Evolutionary conservation across 2,113 vertebrate genomes (phyloP).

Genomic region (Salvator merianae): DNA sequence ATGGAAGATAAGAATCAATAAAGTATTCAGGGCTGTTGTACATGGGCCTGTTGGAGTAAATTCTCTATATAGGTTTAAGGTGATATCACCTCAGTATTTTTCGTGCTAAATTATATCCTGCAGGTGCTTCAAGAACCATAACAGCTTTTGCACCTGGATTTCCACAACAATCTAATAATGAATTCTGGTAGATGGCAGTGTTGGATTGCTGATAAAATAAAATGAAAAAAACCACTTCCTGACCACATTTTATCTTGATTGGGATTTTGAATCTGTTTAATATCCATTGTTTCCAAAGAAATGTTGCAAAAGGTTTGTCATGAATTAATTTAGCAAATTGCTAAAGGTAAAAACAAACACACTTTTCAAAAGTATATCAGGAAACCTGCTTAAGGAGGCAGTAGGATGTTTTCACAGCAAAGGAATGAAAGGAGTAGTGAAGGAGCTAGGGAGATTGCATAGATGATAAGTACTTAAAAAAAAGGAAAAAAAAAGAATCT

Average conservation of each 20-base stretch:
- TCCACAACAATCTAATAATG: slow-evolving; percentile 31
- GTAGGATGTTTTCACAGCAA: not conserved
- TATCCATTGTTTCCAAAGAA: slow-evolving; percentile 34
- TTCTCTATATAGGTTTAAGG: not conserved
- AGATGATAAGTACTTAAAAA: not conserved
- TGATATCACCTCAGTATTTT: not conserved
- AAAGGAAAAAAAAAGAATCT: too few species aligned
- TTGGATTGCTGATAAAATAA: slow-evolving; percentile 63
- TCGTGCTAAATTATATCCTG: not conserved
- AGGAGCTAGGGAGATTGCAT: not conserved
- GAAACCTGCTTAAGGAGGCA: not conserved
- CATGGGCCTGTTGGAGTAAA: not conserved
- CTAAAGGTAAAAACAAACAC: slow-evolving; percentile 19
- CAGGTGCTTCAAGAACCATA: slow-evolving; percentile 4
- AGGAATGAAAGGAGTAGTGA: not conserved
- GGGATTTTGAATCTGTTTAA: slow-evolving; percentile 28
- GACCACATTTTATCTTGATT: not conserved
- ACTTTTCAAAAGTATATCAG: not conserved
- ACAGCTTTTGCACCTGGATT: not conserved
- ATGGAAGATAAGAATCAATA: not conserved
- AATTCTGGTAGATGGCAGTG: slow-evolving; percentile 71
- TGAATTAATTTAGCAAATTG: slow-evolving; percentile 35
- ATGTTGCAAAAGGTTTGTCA: slow-evolving; percentile 40
- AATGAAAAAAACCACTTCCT: not conserved
- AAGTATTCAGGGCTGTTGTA: not conserved